phyloP scores from a whole-genome alignment of 2,113 vertebrate genomes.

The Phaetusa simplex region DNA sequence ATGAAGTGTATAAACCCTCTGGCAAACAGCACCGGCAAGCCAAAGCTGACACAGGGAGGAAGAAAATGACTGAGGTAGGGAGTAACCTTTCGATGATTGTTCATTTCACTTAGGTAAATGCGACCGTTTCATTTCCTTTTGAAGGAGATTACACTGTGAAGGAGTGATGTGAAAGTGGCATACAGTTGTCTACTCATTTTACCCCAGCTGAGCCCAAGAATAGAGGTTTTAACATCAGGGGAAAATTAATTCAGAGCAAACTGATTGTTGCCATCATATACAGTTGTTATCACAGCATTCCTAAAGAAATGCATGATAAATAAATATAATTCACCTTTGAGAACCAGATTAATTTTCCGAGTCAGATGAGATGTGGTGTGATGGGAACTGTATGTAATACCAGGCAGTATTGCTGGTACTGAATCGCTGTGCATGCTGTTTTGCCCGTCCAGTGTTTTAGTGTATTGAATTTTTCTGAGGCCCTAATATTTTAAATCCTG shows the following conservation, averaged over 20 bases:
- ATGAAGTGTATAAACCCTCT: not conserved
- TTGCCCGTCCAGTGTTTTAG: not conserved
- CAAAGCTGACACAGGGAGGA: not conserved
- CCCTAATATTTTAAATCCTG: not conserved
- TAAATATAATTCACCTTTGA: not conserved
- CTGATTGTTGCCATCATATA: rapidly evolving
- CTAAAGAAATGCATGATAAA: not conserved
- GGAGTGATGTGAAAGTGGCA: not conserved
- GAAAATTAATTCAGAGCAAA: not conserved
- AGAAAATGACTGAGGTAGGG: not conserved
- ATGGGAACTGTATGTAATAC: not conserved
- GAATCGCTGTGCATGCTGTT: not conserved
- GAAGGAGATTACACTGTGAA: not conserved
- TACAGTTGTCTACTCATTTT: not conserved
- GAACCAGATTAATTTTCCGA: not conserved
- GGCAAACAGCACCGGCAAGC: not conserved
- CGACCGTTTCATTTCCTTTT: not conserved
- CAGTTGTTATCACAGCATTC: not conserved
- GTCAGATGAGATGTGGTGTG: not conserved
- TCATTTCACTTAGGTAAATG: not conserved
- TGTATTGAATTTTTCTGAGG: not conserved
- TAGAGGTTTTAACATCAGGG: not conserved
- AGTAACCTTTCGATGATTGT: not conserved
- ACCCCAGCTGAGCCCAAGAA: rapidly evolving
- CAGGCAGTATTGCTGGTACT: not conserved